Evolutionary conservation across 2,797 vertebrate genomes (phyloP), one percentile per base, ranked within the genome.

Genomic region (Sebastes matsubarae): DNA sequence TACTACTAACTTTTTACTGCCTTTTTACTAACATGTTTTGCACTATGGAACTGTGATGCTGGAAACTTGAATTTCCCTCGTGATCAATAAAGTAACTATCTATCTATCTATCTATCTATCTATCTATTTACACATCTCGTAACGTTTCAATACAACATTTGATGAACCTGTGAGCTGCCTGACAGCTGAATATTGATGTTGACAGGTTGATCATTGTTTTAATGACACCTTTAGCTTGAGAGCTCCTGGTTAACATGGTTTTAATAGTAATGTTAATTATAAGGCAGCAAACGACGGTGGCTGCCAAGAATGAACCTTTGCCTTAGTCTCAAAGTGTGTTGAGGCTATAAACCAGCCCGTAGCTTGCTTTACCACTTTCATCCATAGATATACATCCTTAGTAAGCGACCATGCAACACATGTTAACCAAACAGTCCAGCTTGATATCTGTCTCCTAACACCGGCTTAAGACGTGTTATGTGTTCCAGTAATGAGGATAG

Each of bases 401-500:
- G 0, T n/a, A 22, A 24, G 16, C 3, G 1, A 34, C 1, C 3
- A 8, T 27, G 2, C 3, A 68, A 13, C 14, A 24, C 2, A 24
- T 1, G 11, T 36, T 1, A 8, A 14, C 2, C 3, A 0, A 2
- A 22, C 4, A 1, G 12, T n/a, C 42, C 14, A 20, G 2, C 1
- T 52, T 57, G 6, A 18, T 2, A 24, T 20, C 4, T 67, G 8
- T n/a, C 8, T 0, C 8, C 6, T 2, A 46, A 10, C 8, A 13
- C 5, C 3, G 34, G 2, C 0, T 12, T 10, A 10, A 29, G 9
- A 10, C 7, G 7, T 10, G 36, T 20, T 29, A 4, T 11, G 2
- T 6, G 4, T 12, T 54, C 0, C 16, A 30, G 6, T 16, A 34
- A 52, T 30, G 20, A 16, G n/a, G 18, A 29, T 6, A 59, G 1